A percentile compares a stretch with the other conserved stretches of the same genome.
phyloP scores from a whole-genome alignment of 2,113 vertebrate genomes.

The Rhinopomastus cyanomelas region DNA sequence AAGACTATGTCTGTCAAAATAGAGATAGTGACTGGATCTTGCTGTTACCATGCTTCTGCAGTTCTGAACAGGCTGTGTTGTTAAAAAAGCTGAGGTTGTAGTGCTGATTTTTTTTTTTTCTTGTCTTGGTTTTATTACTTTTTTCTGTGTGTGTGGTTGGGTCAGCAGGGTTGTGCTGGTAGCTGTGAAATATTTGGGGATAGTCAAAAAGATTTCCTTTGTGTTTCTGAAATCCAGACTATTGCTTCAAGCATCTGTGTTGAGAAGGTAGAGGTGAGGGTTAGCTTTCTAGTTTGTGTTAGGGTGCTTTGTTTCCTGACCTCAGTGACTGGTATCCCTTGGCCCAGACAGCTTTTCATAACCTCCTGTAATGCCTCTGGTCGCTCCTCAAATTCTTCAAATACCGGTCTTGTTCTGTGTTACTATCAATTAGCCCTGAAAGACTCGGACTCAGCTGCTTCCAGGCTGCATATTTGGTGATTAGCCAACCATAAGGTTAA shows the following conservation, averaged over 20 bases:
- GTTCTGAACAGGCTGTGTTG: background rate
- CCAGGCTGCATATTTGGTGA: background rate
- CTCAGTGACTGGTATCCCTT: background rate
- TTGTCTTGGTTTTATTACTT: background rate
- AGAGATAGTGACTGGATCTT: background rate
- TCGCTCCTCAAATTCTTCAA: conserved; percentile 36
- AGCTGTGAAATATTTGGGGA: background rate
- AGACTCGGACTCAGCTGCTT: conserved; percentile 12
- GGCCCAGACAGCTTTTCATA: background rate
- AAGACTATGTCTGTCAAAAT: fast-evolving
- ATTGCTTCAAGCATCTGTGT: fast-evolving
- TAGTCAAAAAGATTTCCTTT: background rate
- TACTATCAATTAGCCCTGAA: conserved; percentile 33
- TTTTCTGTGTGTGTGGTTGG: background rate
- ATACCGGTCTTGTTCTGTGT: background rate
- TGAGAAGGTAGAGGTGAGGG: background rate
- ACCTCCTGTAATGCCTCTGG: background rate
- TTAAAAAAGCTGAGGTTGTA: background rate
- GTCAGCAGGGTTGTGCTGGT: background rate
- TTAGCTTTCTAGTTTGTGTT: background rate
- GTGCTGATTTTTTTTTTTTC: background rate
- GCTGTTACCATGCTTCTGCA: background rate
- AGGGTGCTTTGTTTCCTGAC: background rate
- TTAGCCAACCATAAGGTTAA: background rate
- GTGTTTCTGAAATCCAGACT: background rate